Conservation (phyloP, 2,797 vertebrate species). For the Enoplosus armatus region DNA sequence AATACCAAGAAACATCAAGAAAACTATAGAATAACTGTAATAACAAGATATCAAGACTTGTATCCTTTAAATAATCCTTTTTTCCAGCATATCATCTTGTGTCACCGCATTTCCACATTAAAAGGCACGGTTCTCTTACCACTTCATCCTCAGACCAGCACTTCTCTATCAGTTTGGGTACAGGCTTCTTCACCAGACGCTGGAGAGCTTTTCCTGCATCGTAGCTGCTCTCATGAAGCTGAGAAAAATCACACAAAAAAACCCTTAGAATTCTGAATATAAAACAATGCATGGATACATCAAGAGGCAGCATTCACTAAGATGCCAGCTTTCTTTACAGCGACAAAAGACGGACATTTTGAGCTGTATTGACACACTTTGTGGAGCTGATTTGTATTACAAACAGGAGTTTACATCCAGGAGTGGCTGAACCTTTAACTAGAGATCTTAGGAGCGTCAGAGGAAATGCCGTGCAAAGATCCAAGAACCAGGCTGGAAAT, state of each 20-base stretch:
- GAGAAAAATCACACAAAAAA: slow-evolving; percentile 34
- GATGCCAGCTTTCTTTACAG: background rate
- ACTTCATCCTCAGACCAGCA: slow-evolving; percentile 99
- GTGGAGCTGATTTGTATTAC: background rate
- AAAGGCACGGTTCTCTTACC: slow-evolving; percentile 84
- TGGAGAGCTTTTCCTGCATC: slow-evolving; percentile 98
- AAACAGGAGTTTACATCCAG: slow-evolving; percentile 7
- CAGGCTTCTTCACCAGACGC: slow-evolving; percentile 98
- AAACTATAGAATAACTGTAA: background rate
- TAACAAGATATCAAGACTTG: background rate
- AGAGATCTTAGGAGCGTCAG: slow-evolving; percentile 30
- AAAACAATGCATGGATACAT: background rate
- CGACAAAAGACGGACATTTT: background rate
- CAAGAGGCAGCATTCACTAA: background rate
- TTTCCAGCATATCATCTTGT: background rate
- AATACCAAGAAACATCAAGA: background rate
- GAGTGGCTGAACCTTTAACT: slow-evolving; percentile 24
- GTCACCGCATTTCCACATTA: background rate
- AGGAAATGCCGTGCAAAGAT: slow-evolving; percentile 43
- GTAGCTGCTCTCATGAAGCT: slow-evolving; percentile 98
- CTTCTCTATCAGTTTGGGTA: slow-evolving; percentile 98
- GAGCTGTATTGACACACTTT: slow-evolving; percentile 1
- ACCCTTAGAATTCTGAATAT: background rate
- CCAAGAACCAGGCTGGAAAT: slow-evolving; percentile 37
- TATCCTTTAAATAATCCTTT: background rate